phyloP scores from a whole-genome alignment of 2,797 vertebrate genomes.

The Neopelma chrysocephalum region DNA sequence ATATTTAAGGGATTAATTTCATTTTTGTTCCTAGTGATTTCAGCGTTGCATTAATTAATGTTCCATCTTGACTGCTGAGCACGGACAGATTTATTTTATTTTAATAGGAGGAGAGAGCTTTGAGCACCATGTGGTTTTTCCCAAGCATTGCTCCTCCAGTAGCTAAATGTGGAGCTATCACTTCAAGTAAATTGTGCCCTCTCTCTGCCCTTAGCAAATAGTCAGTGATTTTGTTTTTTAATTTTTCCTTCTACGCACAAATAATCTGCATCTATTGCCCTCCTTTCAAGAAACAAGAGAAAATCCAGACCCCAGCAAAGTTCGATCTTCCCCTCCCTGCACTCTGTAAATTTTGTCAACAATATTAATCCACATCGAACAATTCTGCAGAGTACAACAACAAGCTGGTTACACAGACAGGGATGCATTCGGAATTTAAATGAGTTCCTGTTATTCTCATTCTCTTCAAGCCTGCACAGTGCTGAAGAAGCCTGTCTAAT shows the following conservation, averaged over 20 bases:
- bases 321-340: constrained; percentile 29
- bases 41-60: constrained; percentile 43
- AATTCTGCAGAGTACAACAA: constrained; percentile 67
- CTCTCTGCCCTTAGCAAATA: constrained; percentile 60
- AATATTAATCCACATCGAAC: constrained; percentile 69
- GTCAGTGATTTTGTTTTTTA: not conserved
- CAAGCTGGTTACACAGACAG: constrained; percentile 61
- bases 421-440: constrained; percentile 55
- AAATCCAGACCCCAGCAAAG: constrained; percentile 51
- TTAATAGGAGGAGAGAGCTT: constrained; percentile 55
- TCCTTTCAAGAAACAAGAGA: constrained; percentile 41
- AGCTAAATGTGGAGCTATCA: constrained; percentile 52
- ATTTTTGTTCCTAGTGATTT: constrained; percentile 42
- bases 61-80: constrained; percentile 42
- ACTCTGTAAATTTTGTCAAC: constrained; percentile 62
- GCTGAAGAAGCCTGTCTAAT: constrained; percentile 34
- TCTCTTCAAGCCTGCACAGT: constrained; percentile 52
- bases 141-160: constrained; percentile 49
- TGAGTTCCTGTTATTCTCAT: constrained; percentile 51
- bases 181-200: constrained; percentile 57
- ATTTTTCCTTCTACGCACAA: constrained; percentile 18
- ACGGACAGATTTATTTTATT: constrained; percentile 52
- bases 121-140: constrained; percentile 66
- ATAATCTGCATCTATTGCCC: constrained; percentile 51
- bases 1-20: constrained; percentile 44